phyloP scores from a whole-genome alignment of 2,797 vertebrate species.

The Meda fulgida region DNA sequence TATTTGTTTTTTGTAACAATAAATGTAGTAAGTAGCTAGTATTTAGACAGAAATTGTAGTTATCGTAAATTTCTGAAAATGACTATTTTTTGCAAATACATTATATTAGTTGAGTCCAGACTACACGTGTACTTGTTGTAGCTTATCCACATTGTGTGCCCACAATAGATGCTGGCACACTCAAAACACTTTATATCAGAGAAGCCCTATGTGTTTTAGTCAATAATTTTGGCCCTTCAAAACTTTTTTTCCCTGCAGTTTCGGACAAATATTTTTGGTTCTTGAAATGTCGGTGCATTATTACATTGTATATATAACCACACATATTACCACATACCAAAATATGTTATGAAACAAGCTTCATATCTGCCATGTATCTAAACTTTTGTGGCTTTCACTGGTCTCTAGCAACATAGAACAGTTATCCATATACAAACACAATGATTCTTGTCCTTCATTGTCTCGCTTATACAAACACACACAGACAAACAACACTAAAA shows the following conservation, averaged over 20 bases:
- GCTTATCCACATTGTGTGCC: background rate
- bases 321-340: too few relatives aligned
- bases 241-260: background rate
- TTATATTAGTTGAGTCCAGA: background rate
- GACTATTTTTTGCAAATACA: background rate
- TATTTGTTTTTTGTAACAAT: background rate
- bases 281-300: background rate
- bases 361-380: background rate
- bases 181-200: background rate
- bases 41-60: background rate
- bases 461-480: constrained; percentile 22
- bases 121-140: background rate
- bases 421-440: constrained; percentile 7
- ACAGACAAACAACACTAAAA: constrained; percentile 3
- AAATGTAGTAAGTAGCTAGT: background rate
- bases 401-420: constrained; percentile 33
- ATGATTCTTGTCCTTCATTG: background rate
- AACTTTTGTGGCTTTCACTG: background rate
- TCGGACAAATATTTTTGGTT: background rate
- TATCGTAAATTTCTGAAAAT: background rate
- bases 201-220: too few relatives aligned
- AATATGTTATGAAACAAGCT: background rate
- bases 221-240: too few relatives aligned
- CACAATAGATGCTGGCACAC: background rate
- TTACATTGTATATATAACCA: background rate